These are phyloP conservation scores for Stichodactyla mertensii DNA, from an alignment of 64 coral and sea anemone species.

Conservation along the genomic window DNA sequence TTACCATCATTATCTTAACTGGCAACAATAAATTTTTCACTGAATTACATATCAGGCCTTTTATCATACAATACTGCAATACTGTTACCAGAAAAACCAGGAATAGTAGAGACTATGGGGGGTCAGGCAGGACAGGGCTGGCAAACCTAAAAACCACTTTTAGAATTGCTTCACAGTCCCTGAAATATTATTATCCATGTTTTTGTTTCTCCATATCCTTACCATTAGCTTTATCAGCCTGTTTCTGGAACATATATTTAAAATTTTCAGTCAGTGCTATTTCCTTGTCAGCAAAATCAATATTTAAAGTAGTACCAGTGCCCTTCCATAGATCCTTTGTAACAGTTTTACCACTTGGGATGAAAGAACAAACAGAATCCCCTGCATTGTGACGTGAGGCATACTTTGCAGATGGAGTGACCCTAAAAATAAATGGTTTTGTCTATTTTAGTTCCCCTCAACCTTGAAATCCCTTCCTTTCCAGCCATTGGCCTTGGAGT, in stretches of 20 bases:
- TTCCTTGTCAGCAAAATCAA: conserved; percentile 26
- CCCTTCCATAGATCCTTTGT: not conserved
- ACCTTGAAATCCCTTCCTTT: too few relatives aligned
- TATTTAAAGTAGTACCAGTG: not conserved
- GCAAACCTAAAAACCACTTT: too few relatives aligned
- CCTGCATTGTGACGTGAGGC: conserved; percentile 75
- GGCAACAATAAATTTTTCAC: too few relatives aligned
- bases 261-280: conserved; percentile 52
- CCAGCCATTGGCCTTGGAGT: too few relatives aligned
- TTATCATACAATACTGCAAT: too few relatives aligned
- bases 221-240: conserved; percentile 82
- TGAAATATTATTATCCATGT: not conserved
- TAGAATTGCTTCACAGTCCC: not conserved
- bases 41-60: too few relatives aligned
- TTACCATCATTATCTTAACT: too few relatives aligned
- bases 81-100: too few relatives aligned
- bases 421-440: conserved; percentile 19
- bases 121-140: too few relatives aligned
- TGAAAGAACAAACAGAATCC: conserved; percentile 79
- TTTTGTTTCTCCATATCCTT: not conserved
- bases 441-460: too few relatives aligned
- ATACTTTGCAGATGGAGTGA: conserved; percentile 89
- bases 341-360: conserved; percentile 21
- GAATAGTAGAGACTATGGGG: too few relatives aligned
- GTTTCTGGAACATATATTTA: conserved; percentile 99